A percentile compares a stretch with the other conserved stretches of the same genome.
Conservation (phyloP, 2,888 invertebrate genomes). For the Drosophila nigricruria region DNA sequence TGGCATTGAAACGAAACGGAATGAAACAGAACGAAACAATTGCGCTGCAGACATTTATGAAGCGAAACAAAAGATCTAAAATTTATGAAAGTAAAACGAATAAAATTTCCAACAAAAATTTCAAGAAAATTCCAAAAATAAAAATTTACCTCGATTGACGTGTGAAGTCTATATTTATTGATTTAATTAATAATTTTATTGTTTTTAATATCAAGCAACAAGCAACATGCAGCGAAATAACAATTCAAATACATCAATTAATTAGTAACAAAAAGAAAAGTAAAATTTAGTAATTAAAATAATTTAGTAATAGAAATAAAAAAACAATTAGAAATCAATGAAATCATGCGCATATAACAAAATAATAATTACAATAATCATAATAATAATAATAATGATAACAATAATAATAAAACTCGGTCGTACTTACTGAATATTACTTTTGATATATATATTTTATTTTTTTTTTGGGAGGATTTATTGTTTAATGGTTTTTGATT, state of each 20-base stretch:
- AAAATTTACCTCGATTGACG: conserved; percentile 50
- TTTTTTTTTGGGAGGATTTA: conserved; percentile 50
- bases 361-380: conserved; percentile 21
- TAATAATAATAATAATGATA: conserved; percentile 41
- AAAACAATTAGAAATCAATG: conserved; percentile 12
- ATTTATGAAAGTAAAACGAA: conserved; percentile 1
- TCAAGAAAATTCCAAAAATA: neutral
- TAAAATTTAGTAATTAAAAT: conserved; percentile 13
- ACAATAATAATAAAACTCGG: conserved; percentile 46
- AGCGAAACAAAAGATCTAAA: neutral
- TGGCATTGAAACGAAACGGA: conserved; percentile 27
- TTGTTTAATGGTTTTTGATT: conserved; percentile 22
- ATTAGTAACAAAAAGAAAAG: conserved; percentile 1
- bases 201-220: conserved; percentile 17
- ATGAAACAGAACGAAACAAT: conserved; percentile 13
- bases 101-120: neutral
- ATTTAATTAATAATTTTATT: neutral
- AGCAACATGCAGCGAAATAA: conserved; percentile 19
- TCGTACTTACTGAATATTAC: conserved; percentile 71
- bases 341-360: conserved; percentile 14
- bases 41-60: conserved; percentile 7
- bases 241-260: conserved; percentile 7
- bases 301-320: neutral
- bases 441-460: conserved; percentile 33
- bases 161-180: conserved; percentile 23